Percentiles rank a stretch among this genome's conserved stretches.
These are phyloP conservation scores for Diglossa cyanea DNA, from an alignment of 2,797 vertebrate genomes.

Conservation along the genomic window DNA sequence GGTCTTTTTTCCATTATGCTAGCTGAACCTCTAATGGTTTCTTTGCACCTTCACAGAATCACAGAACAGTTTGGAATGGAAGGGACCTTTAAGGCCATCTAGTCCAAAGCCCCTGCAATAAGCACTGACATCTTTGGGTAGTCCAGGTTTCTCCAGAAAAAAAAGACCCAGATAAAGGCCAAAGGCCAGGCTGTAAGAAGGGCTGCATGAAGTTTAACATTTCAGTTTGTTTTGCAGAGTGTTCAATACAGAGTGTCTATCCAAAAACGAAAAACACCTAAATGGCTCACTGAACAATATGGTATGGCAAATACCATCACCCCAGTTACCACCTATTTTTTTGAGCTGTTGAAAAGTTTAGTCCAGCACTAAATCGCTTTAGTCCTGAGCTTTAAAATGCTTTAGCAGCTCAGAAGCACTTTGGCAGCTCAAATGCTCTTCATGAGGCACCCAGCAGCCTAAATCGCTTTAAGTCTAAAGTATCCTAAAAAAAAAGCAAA, in stretches of 20 bases:
- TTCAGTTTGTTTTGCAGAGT: not conserved
- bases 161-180: not conserved
- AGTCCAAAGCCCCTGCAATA: not conserved
- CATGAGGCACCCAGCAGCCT: slow-evolving; percentile 42
- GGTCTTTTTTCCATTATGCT: rapidly evolving
- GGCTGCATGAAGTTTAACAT: not conserved
- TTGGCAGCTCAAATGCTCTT: slow-evolving; percentile 62
- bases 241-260: not conserved
- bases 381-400: slow-evolving; percentile 62
- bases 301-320: not conserved
- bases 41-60: not conserved
- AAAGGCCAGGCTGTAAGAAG: not conserved
- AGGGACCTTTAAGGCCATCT: not conserved
- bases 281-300: not conserved
- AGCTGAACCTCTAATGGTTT: not conserved
- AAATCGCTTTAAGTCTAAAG: slow-evolving; percentile 59
- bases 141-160: not conserved
- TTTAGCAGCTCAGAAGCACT: slow-evolving; percentile 68
- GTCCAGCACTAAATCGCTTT: slow-evolving; percentile 61
- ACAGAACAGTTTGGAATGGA: not conserved
- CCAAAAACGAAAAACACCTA: not conserved
- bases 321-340: slow-evolving; percentile 32
- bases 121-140: not conserved
- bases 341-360: slow-evolving; percentile 59
- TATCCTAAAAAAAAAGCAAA: not conserved